A percentile compares a stretch with the other conserved stretches of the same genome.
Conservation (phyloP, 2,113 vertebrate genomes). For the Petrocephalus zakoni region DNA sequence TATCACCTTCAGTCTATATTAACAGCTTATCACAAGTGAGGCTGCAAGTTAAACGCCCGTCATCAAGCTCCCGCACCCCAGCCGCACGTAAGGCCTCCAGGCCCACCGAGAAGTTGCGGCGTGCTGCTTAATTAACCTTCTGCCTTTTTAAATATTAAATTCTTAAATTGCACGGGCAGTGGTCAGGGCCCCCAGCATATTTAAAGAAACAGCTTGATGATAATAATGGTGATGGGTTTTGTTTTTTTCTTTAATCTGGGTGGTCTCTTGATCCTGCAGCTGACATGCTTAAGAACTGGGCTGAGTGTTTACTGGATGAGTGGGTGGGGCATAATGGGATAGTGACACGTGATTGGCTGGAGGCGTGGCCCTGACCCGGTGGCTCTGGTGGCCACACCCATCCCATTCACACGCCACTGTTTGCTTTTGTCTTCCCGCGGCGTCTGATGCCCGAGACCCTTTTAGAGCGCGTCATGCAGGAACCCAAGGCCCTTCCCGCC, state of each 20-base stretch:
- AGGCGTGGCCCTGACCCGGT: not conserved
- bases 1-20: slow-evolving; percentile 23
- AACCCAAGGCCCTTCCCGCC: not conserved
- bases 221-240: not conserved
- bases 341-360: not conserved
- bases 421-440: not conserved
- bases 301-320: not conserved
- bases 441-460: not conserved
- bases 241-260: not conserved
- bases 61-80: slow-evolving; percentile 21
- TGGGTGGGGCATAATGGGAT: not conserved
- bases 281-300: not conserved
- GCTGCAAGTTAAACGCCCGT: slow-evolving; percentile 34
- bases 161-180: slow-evolving; percentile 21
- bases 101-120: slow-evolving; percentile 23
- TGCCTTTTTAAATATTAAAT: slow-evolving; percentile 38
- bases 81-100: slow-evolving; percentile 23
- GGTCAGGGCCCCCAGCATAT: slow-evolving; percentile 13
- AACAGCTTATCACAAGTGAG: slow-evolving; percentile 25
- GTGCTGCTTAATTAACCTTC: slow-evolving; percentile 42
- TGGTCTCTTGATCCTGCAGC: not conserved
- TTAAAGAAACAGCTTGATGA: slow-evolving; percentile 24
- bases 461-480: not conserved
- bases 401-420: not conserved
- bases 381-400: not conserved